A percentile compares a stretch with the other conserved stretches of the same genome.
phyloP scores from a whole-genome alignment of 2,113 vertebrate species.

The Peromyscus polionotus region DNA sequence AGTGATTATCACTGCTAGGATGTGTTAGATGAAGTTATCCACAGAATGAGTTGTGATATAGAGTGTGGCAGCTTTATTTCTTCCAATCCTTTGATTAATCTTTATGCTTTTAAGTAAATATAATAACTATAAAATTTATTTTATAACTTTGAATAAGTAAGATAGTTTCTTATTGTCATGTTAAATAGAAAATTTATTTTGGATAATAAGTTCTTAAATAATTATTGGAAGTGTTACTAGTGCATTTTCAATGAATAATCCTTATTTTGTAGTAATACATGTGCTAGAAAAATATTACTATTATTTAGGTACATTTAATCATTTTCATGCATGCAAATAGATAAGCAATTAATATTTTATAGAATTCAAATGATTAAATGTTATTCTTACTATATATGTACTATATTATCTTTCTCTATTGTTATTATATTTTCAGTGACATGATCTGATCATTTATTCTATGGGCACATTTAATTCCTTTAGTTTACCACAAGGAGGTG shows the following conservation, averaged over 20 bases:
- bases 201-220: background rate
- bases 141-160: background rate
- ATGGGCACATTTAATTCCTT: conserved; percentile 43
- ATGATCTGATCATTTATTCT: conserved; percentile 27
- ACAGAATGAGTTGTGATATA: background rate
- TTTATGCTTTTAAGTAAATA: background rate
- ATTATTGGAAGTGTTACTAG: background rate
- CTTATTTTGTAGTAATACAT: conserved; percentile 6
- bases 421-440: background rate
- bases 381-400: background rate
- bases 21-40: background rate
- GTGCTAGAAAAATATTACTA: background rate
- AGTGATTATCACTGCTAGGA: background rate
- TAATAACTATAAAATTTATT: background rate
- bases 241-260: background rate
- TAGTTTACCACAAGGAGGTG: conserved; percentile 26
- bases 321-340: background rate
- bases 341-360: conserved; percentile 29
- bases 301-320: background rate
- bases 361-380: background rate
- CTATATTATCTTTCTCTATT: background rate
- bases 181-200: background rate
- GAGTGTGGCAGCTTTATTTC: background rate
- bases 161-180: background rate
- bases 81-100: background rate